Evolutionary conservation across 2,797 vertebrate genomes (phyloP).

Genomic region (Catharus ustulatus): DNA sequence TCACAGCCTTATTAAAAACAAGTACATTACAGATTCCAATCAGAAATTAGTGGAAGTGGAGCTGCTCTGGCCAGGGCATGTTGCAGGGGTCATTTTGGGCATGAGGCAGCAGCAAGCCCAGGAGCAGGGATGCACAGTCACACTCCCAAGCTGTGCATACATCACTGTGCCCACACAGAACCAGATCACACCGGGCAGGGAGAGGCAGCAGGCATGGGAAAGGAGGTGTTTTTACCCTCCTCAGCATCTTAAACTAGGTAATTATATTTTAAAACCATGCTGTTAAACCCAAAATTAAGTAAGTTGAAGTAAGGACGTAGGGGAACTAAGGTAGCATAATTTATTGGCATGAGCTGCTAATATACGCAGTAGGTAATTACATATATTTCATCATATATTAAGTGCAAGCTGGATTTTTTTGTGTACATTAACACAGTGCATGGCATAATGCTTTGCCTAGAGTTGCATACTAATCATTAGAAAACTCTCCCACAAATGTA

Average conservation of each 20-base stretch:
- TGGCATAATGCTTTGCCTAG: background rate
- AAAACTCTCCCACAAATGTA: background rate
- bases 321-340: background rate
- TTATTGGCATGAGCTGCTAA: constrained; percentile 49
- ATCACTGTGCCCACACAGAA: fast-evolving
- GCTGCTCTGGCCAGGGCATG: fast-evolving
- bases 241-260: background rate
- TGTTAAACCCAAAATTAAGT: background rate
- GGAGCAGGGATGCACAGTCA: background rate
- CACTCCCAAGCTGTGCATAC: fast-evolving
- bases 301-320: background rate
- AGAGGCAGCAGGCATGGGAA: background rate
- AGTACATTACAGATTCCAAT: background rate
- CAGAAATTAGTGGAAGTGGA: background rate
- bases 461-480: background rate
- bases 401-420: constrained; percentile 32
- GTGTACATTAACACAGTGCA: background rate
- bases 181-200: fast-evolving
- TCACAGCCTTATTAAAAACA: background rate
- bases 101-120: background rate
- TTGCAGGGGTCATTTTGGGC: background rate
- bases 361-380: background rate
- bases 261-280: background rate
- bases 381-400: background rate
- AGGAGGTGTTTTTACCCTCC: background rate